These are phyloP conservation scores for Phrynocephalus forsythii DNA, from an alignment of 2,797 vertebrate species.

Conservation along the genomic window DNA sequence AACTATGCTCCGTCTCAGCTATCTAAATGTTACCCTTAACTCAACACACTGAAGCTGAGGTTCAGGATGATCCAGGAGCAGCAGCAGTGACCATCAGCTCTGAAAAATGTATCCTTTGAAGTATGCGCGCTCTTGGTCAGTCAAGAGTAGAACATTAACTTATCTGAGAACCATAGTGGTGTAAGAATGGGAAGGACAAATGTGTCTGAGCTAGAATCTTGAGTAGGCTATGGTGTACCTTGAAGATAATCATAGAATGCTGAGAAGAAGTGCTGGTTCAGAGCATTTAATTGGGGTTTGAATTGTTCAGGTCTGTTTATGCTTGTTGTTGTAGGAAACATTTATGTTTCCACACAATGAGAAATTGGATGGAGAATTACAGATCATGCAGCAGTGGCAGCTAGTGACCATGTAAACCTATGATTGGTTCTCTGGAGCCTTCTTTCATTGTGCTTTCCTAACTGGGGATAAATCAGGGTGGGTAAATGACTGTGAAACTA, in stretches of 20 bases:
- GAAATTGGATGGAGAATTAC: background rate
- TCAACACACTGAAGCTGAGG: slow-evolving; percentile 85
- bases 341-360: background rate
- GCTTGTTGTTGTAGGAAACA: background rate
- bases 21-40: slow-evolving; percentile 82
- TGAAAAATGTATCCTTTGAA: slow-evolving; percentile 95
- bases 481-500: background rate
- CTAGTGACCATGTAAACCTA: background rate
- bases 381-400: background rate
- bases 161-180: background rate
- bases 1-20: background rate
- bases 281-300: background rate
- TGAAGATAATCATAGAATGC: too few species aligned
- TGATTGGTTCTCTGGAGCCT: too few species aligned
- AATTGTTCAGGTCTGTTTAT: background rate
- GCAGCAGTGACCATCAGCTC: slow-evolving; percentile 68
- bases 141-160: background rate
- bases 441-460: too few species aligned
- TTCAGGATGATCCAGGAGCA: slow-evolving; percentile 77
- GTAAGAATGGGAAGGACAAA: background rate
- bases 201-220: slow-evolving; percentile 8
- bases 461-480: background rate
- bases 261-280: background rate
- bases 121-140: background rate
- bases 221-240: background rate